These are phyloP conservation scores for Trichomycterus rosablanca DNA, from an alignment of 2,113 vertebrate species.

Conservation along the genomic window DNA sequence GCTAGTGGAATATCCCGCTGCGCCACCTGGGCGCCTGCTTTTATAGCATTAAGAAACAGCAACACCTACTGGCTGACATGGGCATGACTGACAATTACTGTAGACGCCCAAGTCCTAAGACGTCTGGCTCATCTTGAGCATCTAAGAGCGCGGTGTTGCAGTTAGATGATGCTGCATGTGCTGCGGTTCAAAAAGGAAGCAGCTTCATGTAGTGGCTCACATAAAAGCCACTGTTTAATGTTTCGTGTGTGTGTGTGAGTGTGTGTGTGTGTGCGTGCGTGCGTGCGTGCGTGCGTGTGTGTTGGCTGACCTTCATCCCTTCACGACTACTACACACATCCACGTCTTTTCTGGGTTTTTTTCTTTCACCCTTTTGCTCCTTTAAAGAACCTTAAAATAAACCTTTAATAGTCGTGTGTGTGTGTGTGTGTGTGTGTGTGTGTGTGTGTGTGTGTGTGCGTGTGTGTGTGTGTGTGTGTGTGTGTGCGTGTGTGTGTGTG, in stretches of 20 bases:
- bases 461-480: conserved; percentile 57
- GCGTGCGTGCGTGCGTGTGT: background rate
- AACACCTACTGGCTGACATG: too few species aligned
- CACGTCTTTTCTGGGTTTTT: conserved; percentile 27
- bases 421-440: conserved; percentile 49
- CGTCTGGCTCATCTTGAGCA: too few species aligned
- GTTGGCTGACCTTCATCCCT: conserved; percentile 16
- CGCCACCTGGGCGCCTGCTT: too few species aligned
- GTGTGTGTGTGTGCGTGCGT: conserved; percentile 12
- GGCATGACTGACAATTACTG: too few species aligned
- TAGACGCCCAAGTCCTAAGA: too few species aligned
- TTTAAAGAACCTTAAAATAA: conserved; percentile 72
- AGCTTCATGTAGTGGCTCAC: too few species aligned
- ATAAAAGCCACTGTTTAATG: background rate
- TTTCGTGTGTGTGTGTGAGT: conserved; percentile 7
- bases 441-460: conserved; percentile 61
- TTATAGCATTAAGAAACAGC: too few species aligned
- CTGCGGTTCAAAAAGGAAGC: too few species aligned
- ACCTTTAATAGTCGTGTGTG: conserved; percentile 70
- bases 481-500: conserved; percentile 32
- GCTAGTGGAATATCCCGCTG: too few species aligned
- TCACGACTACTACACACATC: conserved; percentile 4
- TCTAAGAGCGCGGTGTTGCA: too few species aligned
- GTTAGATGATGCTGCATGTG: too few species aligned
- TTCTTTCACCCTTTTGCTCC: conserved; percentile 39